Evolutionary conservation across 2,113 vertebrate species (phyloP), one percentile per base, ranked within the genome.

Genomic region (Phalacrocorax carbo): DNA sequence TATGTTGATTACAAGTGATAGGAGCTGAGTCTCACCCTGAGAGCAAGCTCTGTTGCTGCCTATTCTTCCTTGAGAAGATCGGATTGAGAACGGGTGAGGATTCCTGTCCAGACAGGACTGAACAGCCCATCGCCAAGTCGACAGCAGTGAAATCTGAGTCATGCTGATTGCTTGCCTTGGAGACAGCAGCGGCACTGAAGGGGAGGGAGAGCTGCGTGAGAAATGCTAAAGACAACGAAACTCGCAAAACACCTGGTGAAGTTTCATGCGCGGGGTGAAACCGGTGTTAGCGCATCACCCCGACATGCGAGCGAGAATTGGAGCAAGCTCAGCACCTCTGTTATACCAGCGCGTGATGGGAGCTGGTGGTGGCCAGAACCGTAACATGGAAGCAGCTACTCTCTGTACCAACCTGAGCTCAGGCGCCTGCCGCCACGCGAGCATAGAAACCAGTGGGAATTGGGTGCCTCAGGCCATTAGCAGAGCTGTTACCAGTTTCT

Each of bases 81-180:
- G 93, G 88, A 79, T 32, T 48, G 90, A 86, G 94, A 79, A 78
- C 6, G 68, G 86, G 11, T 81, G 95, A 83, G 92, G 96, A 69
- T 97, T 96, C 96, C 93, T 98, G 97, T 17, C 96, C 89, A 27
- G 96, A 64, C 97, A 97, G 96, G 97, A 97, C 80, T 1, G 38
- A 90, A 29, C 95, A 93, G 86, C 93, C 49, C 90, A 22, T 94
- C 66, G 58, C 40, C 72, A 27, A 93, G 93, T 66, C 52, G 71
- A 77, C 36, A 71, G 94, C 78, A 2, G 77, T 62, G 95, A 82
- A 82, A 95, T 17, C 91, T 96, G 97, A 97, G 89, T 97, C 97
- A 97, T 2, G 30, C 42, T 23, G 54, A 29, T 9, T 25, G 91
- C 84, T 83, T 61, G 1, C 77, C 89, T 68, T 9, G 26, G 91